These are phyloP conservation scores for Idaea straminata DNA, from an alignment of 2,888 invertebrate genomes.

Conservation along the genomic window DNA sequence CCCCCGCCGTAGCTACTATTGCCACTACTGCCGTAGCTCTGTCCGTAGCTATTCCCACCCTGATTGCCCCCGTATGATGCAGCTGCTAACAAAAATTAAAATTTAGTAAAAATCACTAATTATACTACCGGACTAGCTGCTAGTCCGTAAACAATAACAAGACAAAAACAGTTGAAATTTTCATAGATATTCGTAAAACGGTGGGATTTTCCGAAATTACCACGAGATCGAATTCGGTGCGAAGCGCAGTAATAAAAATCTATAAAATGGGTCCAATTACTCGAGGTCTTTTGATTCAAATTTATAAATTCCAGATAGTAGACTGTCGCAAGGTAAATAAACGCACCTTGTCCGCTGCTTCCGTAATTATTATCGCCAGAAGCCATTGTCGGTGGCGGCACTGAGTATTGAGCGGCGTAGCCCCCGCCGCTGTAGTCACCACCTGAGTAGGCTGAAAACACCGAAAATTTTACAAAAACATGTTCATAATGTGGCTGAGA, in stretches of 20 bases:
- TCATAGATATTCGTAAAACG: too few relatives aligned
- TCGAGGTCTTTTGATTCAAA: too few relatives aligned
- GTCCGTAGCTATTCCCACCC: constrained; percentile 56
- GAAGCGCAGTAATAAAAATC: too few relatives aligned
- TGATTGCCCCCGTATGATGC: constrained; percentile 54
- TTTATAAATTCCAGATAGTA: neutral
- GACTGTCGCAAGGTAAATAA: constrained; percentile 25
- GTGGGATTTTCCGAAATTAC: too few relatives aligned
- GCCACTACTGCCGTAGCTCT: constrained; percentile 45
- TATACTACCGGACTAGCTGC: too few relatives aligned
- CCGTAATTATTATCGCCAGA: constrained; percentile 64
- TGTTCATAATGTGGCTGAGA: neutral
- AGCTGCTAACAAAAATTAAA: constrained; percentile 32
- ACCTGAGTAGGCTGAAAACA: constrained; percentile 52
- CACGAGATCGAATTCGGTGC: too few relatives aligned
- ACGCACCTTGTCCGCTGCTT: constrained; percentile 50
- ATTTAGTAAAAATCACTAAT: neutral
- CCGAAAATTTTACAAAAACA: neutral
- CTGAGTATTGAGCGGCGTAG: constrained; percentile 69
- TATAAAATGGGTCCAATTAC: too few relatives aligned
- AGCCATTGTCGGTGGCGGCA: constrained; percentile 67
- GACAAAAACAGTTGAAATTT: too few relatives aligned
- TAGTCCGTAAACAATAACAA: too few relatives aligned
- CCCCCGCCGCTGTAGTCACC: constrained; percentile 67
- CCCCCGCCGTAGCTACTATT: constrained; percentile 51